Evolutionary conservation across 2,888 invertebrate genomes (phyloP).

Genomic region (Neoaliturus tenellus): DNA sequence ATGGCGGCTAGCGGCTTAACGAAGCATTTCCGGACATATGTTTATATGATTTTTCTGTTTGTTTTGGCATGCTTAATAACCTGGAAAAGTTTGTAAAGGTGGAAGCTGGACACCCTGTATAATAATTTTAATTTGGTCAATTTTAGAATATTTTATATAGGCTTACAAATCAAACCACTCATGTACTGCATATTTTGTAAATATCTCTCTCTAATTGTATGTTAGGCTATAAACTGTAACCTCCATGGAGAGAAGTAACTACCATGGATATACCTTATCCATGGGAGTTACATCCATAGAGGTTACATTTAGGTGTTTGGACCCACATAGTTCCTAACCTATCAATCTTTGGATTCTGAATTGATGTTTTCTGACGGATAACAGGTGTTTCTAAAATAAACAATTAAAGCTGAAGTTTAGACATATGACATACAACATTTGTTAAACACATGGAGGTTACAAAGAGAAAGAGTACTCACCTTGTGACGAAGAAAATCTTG

Average conservation of each 20-base stretch:
- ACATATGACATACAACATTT: constrained; percentile 29
- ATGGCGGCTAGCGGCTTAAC: no score
- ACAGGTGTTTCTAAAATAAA: constrained; percentile 14
- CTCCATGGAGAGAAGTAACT: constrained; percentile 34
- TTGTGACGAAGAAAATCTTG: constrained; percentile 15
- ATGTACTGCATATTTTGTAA: no score
- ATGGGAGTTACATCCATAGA: constrained; percentile 36
- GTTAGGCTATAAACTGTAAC: constrained; percentile 12
- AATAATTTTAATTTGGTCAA: no score
- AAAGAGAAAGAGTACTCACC: constrained; percentile 20
- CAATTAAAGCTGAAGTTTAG: constrained; percentile 20
- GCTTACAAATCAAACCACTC: no score
- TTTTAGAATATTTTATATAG: no score
- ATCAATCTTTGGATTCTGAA: background rate
- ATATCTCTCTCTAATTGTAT: constrained; percentile 12
- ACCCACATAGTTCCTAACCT: constrained; percentile 10
- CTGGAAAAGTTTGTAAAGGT: no score
- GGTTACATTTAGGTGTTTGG: constrained; percentile 18
- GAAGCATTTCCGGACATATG: no score
- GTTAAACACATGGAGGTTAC: constrained; percentile 39
- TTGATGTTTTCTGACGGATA: constrained; percentile 13
- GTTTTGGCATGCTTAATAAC: no score
- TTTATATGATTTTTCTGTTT: no score
- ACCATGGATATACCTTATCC: constrained; percentile 36
- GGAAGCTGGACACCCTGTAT: no score